A percentile compares a stretch with the other conserved stretches of the same genome.
Conservation (phyloP, 1,140 invertebrate species). For the Anoplophora glabripennis region DNA sequence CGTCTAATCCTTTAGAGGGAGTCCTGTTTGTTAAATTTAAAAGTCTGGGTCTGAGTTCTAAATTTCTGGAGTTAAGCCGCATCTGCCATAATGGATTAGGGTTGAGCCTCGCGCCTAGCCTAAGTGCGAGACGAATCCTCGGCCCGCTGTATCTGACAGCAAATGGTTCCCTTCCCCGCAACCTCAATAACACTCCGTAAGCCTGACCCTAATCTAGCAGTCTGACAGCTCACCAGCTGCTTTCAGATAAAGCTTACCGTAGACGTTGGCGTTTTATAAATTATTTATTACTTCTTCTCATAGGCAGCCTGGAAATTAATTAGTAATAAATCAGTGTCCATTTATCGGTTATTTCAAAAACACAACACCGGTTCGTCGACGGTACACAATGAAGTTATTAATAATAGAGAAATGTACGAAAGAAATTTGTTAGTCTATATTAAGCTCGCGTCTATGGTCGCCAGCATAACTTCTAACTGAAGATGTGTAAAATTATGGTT, state of each 20-base stretch:
- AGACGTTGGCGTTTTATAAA: conserved; percentile 21
- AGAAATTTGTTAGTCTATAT: too few relatives aligned
- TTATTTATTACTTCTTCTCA: conserved; percentile 29
- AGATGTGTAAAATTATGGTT: conserved; percentile 23
- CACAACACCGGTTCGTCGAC: not conserved
- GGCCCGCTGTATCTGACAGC: conserved; percentile 39
- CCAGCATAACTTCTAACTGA: not conserved
- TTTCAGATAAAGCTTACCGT: conserved; percentile 33
- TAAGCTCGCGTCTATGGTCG: conserved; percentile 6
- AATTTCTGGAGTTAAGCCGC: conserved; percentile 37
- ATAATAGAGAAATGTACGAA: too few relatives aligned
- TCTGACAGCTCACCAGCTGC: conserved; percentile 46
- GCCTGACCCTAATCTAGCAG: conserved; percentile 45
- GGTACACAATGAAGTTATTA: not conserved
- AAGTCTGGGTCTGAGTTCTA: conserved; percentile 24
- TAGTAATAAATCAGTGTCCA: conserved; percentile 17
- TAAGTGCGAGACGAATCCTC: conserved; percentile 42
- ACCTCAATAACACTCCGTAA: conserved; percentile 31
- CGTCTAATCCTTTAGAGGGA: not conserved
- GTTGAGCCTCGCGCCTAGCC: conserved; percentile 38
- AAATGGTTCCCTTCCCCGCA: conserved; percentile 29
- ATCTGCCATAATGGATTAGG: conserved; percentile 47
- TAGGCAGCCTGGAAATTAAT: conserved; percentile 10
- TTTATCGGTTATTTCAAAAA: conserved; percentile 13
- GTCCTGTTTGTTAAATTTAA: conserved; percentile 5